Evolutionary conservation across 1,140 invertebrate genomes (phyloP).

Genomic region (Ostrea edulis): DNA sequence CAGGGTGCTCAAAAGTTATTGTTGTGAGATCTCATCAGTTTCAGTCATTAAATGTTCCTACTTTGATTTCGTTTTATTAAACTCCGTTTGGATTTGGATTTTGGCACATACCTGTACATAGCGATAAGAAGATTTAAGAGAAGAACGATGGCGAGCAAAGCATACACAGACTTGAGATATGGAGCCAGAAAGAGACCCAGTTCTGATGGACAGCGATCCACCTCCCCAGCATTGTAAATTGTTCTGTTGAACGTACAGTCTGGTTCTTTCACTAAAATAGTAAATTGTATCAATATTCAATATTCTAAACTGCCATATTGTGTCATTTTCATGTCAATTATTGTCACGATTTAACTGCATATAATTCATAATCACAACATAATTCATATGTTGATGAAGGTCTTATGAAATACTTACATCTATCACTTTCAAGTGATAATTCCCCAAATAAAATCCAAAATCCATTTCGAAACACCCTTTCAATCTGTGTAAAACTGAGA

Average conservation of each 20-base stretch:
- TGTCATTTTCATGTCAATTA: background rate
- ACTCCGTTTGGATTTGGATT: background rate
- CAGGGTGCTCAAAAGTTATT: too few species aligned
- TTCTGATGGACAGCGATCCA: constrained; percentile 56
- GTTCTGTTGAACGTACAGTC: constrained; percentile 59
- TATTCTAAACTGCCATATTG: too few species aligned
- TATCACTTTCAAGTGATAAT: background rate
- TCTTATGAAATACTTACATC: background rate
- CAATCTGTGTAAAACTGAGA: background rate
- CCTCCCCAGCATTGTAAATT: constrained; percentile 51
- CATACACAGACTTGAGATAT: constrained; percentile 70
- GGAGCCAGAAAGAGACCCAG: constrained; percentile 64
- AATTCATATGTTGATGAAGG: background rate
- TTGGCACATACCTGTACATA: constrained; percentile 72
- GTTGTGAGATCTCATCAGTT: too few species aligned
- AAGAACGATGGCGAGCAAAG: constrained; percentile 72
- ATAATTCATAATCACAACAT: background rate
- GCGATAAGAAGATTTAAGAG: constrained; percentile 76
- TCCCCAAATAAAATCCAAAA: constrained; percentile 26
- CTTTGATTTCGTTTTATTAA: background rate
- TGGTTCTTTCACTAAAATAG: constrained; percentile 38
- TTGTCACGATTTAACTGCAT: background rate
- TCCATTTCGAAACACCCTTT: background rate
- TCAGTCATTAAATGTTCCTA: too few species aligned
- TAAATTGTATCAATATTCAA: background rate